Percentiles rank a stretch among this genome's conserved stretches.
Conservation (phyloP, 2,797 vertebrate genomes). For the Neostethus bicornis region DNA sequence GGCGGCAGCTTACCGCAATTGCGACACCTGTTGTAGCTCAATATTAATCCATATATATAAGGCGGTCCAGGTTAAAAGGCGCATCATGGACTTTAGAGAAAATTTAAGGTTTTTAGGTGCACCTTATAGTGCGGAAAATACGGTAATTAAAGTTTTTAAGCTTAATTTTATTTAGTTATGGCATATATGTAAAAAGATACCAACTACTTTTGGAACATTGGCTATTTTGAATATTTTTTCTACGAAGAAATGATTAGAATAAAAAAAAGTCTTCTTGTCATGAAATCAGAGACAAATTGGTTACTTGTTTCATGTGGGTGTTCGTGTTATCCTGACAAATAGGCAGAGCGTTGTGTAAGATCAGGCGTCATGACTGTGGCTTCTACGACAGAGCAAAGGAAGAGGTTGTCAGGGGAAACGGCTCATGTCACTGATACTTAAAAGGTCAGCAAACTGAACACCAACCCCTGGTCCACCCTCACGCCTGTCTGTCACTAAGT, state of each 20-base stretch:
- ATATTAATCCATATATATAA: too few relatives aligned
- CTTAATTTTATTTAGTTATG: conserved; percentile 50
- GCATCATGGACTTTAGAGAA: too few relatives aligned
- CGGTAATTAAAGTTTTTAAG: too few relatives aligned
- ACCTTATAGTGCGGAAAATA: too few relatives aligned
- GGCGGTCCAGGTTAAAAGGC: too few relatives aligned
- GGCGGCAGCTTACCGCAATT: too few relatives aligned
- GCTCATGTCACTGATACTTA: conserved; percentile 69
- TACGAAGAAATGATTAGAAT: not conserved
- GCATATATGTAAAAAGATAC: not conserved
- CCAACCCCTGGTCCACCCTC: conserved; percentile 52
- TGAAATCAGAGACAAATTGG: conserved; percentile 26
- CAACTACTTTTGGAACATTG: too few relatives aligned
- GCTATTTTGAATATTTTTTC: conserved; percentile 8
- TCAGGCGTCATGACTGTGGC: conserved; percentile 40
- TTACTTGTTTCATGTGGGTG: conserved; percentile 38
- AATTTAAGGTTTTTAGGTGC: too few relatives aligned
- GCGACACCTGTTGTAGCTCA: too few relatives aligned
- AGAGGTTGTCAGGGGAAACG: conserved; percentile 79
- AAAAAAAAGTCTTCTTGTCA: not conserved
- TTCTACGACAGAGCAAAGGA: conserved; percentile 74
- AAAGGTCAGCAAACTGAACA: conserved; percentile 74
- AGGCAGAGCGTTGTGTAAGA: conserved; percentile 53
- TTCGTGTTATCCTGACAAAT: conserved; percentile 49
- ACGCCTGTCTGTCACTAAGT: conserved; percentile 60